Base-by-base conservation (phyloP, 2,888 invertebrate species). In the Dolomedes plantarius region DNA sequence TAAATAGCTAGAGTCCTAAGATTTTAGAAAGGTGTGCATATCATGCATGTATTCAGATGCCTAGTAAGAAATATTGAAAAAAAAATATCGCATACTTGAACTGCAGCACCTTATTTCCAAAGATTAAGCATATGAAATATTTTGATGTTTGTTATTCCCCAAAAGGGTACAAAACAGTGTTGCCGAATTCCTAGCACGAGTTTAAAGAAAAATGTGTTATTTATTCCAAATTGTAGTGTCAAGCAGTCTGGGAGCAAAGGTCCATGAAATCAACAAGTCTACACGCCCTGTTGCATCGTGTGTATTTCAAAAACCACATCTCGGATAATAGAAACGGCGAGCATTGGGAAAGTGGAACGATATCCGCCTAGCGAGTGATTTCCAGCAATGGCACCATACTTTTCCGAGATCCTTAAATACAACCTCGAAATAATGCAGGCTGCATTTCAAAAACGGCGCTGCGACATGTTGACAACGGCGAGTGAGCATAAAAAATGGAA, bases 341-440 rank as follows among this genome's bases (percentile, higher is more conserved):
- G 16, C 41, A 6, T 13, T 46, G 41, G 16, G 16, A 56, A 23
- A 56, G 56, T 23, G 23, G 16, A 23, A 46, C 46, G 16, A 6
- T n/a, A n/a, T 67, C 28, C 41, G 13, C 13, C 69, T 13, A 28
- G 69, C 41, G 41, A 27, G 32, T 41, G 69, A 69, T 69, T 69
- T 27, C 41, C 27, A 69, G 69, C 41, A 41, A 27, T 69, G 27
- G 69, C 13, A 69, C 31, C 69, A 69, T 69, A 32, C 36, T 69
- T 41, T 69, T 41, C 41, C 36, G 9, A 56, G 68, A 77, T 69
- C 77, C 67, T 68, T 64, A 72, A 80, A 50, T 50, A 32, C 74
- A 75, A 11, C 28, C 81, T 29, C 75, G 11, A 74, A 81, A 81
- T 81, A 81, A 81, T 81, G 36, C 81, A 11, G 28, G 62, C 31